These are phyloP conservation scores for Pelobates cultripes DNA, from an alignment of 2,797 vertebrate species.

Conservation along the genomic window DNA sequence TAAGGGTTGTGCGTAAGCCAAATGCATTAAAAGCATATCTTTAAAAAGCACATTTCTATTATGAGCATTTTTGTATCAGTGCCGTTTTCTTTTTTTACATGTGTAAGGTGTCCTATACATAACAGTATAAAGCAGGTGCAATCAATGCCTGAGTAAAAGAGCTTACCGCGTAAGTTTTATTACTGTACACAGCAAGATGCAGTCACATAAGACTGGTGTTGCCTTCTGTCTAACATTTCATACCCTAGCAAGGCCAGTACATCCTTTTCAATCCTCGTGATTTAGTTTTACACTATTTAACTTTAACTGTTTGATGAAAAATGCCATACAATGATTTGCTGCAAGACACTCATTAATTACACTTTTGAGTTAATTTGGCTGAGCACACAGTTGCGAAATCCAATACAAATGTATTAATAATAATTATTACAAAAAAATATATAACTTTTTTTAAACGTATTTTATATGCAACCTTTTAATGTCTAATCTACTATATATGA, in stretches of 20 bases:
- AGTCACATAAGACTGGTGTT: conserved; percentile 44
- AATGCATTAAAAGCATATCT: conserved; percentile 47
- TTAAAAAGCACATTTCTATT: conserved; percentile 41
- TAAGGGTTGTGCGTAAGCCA: conserved; percentile 19
- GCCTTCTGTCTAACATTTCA: conserved; percentile 23
- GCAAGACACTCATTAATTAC: too few species aligned
- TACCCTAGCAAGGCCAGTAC: conserved; percentile 27
- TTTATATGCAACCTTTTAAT: too few species aligned
- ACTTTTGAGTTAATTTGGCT: too few species aligned
- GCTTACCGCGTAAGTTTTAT: conserved; percentile 49
- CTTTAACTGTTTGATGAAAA: neutral
- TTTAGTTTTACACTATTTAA: neutral
- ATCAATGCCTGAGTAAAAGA: conserved; percentile 40
- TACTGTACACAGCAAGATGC: conserved; percentile 49
- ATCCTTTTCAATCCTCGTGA: conserved; percentile 12
- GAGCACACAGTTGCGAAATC: too few species aligned
- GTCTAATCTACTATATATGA: too few species aligned
- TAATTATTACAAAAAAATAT: too few species aligned
- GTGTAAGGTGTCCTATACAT: conserved; percentile 44
- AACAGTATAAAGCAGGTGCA: conserved; percentile 48
- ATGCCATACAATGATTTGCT: too few species aligned
- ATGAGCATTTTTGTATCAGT: conserved; percentile 24
- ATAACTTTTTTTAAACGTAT: too few species aligned
- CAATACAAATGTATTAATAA: too few species aligned
- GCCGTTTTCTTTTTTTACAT: conserved; percentile 31